phyloP scores from a whole-genome alignment of 2,113 vertebrate species.

The Globicephala melas region DNA sequence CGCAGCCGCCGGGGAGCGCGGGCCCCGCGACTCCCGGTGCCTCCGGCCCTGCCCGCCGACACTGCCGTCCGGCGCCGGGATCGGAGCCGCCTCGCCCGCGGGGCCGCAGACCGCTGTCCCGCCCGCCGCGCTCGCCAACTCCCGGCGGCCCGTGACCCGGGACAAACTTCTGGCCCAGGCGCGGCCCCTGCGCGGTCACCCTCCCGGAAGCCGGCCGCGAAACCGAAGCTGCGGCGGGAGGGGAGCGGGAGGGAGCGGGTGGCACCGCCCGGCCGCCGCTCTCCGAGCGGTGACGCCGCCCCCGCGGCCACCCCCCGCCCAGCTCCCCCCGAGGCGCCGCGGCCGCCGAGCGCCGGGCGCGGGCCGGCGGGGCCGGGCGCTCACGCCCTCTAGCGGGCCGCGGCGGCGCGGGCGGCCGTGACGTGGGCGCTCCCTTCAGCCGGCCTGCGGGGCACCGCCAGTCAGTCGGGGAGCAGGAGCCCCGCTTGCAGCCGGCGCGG shows the following conservation, averaged over 20 bases:
- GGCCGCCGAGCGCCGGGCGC: neutral
- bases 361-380: constrained; percentile 28
- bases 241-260: neutral
- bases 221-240: neutral
- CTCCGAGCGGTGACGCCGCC: neutral
- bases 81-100: too few species aligned
- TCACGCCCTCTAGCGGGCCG: constrained; percentile 82
- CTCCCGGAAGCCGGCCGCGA: neutral
- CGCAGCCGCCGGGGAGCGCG: neutral
- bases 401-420: constrained; percentile 77
- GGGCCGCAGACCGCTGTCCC: neutral
- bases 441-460: constrained; percentile 79
- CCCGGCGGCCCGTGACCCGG: neutral
- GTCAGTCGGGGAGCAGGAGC: constrained; percentile 75
- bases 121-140: neutral
- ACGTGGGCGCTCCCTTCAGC: constrained; percentile 77
- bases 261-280: neutral
- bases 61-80: neutral
- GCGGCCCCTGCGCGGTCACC: neutral
- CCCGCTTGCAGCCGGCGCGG: constrained; percentile 62
- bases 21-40: neutral
- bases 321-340: neutral
- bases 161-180: constrained; percentile 62
- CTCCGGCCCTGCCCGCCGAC: neutral
- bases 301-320: neutral